Base-by-base conservation (phyloP, 2,888 invertebrate species). In the Metopia argyrocephala region DNA sequence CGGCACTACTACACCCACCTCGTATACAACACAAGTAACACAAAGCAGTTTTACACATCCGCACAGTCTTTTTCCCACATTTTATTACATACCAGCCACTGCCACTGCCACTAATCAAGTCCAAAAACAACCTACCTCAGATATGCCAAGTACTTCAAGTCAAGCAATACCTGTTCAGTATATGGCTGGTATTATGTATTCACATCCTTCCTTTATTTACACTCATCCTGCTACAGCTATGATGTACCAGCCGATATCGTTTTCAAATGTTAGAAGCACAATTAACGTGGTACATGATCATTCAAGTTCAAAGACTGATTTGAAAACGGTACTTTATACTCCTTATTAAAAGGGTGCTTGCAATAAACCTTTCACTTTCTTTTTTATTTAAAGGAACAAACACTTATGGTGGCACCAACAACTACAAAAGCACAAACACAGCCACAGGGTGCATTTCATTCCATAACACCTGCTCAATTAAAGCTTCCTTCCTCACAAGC, bases 141-240 rank as follows among this genome's bases (percentile, higher is more conserved):
- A 87, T 2, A 83, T 85, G 69, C 85, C 88, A 7, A 86, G 83
- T 71, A 86, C 87, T 1, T 86, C 88, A 0, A 76, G 61, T 23
- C 87, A 86, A 50, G 84, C 87, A 1, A 74, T 88, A 85, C 85
- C 92, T 92, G 92, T 94, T 83, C 94, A 93, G 84, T 94, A 93
- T 84, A 92, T 94, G 91, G 91, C 93, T 4, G 92, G 92, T 3
- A 89, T 94, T 83, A 91, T 94, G 89, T 94, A 93, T 85, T 91
- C 92, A 83, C 92, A 92, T 85, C 91, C 92, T 64, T 88, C 92
- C n/a, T 85, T 93, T 48, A 92, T 92, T 83, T 92, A 92, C 75
- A 91, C 92, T 0, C 92, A 91, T 79, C 89, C 92, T 0, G 92
- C 93, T 0, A 85, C 88, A 1, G 85, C 88, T 21, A 91, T 94